These are phyloP conservation scores for Sebastes umbrosus DNA, from an alignment of 2,797 vertebrate species.

Conservation along the genomic window DNA sequence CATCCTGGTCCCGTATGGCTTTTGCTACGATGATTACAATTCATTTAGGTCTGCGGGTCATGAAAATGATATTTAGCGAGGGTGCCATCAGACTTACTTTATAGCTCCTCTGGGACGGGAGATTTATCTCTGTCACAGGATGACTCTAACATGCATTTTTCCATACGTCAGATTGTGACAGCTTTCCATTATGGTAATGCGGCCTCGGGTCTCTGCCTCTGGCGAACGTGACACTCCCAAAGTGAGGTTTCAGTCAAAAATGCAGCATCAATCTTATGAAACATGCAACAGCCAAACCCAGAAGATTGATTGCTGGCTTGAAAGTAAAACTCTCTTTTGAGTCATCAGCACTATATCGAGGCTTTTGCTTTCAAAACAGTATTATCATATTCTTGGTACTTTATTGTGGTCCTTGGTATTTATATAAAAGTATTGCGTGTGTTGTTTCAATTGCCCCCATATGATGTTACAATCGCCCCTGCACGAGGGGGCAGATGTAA, in stretches of 20 bases:
- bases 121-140: slow-evolving; percentile 17
- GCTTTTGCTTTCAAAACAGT: background rate
- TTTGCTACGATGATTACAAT: slow-evolving; percentile 20
- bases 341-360: background rate
- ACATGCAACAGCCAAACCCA: background rate
- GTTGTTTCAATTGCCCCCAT: no score
- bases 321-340: background rate
- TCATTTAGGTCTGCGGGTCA: slow-evolving; percentile 13
- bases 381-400: no score
- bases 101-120: background rate
- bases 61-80: slow-evolving; percentile 35
- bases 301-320: background rate
- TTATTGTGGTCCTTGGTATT: no score
- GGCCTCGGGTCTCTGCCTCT: background rate
- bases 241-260: slow-evolving; percentile 5
- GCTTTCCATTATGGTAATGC: slow-evolving; percentile 39
- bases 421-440: no score
- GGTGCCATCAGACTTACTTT: background rate
- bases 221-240: background rate
- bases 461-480: no score
- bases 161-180: slow-evolving; percentile 5
- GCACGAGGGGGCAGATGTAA: no score
- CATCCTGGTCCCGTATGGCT: background rate
- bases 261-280: background rate
- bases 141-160: slow-evolving; percentile 10